Percentiles rank a stretch among this genome's conserved stretches.
Conservation (phyloP, 2,888 invertebrate genomes). For the Tetropium fuscum region DNA sequence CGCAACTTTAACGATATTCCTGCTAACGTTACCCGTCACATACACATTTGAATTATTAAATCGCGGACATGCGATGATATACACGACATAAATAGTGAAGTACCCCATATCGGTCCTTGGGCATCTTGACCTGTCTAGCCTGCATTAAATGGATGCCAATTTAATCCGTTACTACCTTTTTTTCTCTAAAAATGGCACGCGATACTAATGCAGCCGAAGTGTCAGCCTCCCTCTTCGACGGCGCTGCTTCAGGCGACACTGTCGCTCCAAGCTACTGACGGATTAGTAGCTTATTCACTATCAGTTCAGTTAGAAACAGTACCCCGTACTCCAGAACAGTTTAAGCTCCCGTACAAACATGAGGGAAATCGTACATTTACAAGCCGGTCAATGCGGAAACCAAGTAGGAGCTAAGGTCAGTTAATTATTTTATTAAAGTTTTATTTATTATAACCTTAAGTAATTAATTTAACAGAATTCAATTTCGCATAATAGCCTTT, state of each 20-base stretch:
- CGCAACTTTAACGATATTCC: too few species aligned
- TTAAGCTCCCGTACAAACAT: slow-evolving; percentile 65
- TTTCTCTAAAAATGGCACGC: background rate
- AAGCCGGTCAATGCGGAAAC: slow-evolving; percentile 81
- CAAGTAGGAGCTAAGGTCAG: slow-evolving; percentile 93
- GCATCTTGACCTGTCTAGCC: too few species aligned
- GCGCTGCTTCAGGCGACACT: slow-evolving; percentile 8
- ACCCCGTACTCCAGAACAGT: slow-evolving; percentile 24
- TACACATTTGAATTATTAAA: too few species aligned
- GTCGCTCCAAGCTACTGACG: slow-evolving; percentile 16
- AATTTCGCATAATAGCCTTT: too few species aligned
- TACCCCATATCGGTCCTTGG: too few species aligned
- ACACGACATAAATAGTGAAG: too few species aligned
- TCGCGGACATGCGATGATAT: too few species aligned
- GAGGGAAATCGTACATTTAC: slow-evolving; percentile 94
- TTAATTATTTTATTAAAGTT: slow-evolving; percentile 27
- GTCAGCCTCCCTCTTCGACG: slow-evolving; percentile 12
- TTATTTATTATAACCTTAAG: too few species aligned
- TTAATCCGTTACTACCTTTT: background rate
- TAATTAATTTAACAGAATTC: too few species aligned
- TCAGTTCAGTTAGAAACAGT: slow-evolving; percentile 13
- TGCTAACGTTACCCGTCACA: too few species aligned
- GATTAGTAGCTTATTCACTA: background rate
- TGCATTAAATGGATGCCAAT: too few species aligned
- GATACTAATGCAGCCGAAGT: background rate